Percentiles rank a stretch among this genome's conserved stretches.
Evolutionary conservation across 2,888 invertebrate species (phyloP).

Genomic region (Drosophila acutilabella): DNA sequence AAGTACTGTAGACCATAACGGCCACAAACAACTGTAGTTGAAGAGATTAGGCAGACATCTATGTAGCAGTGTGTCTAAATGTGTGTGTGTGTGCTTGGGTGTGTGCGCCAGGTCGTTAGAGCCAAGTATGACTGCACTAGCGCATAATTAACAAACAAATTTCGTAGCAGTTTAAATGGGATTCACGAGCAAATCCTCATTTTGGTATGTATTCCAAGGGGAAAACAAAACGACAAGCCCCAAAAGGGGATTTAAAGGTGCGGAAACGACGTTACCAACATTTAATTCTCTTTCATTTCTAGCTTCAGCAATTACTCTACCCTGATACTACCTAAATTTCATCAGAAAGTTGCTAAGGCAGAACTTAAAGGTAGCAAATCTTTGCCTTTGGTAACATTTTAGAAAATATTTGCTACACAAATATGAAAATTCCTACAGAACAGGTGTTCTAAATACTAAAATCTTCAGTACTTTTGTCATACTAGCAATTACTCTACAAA

Average conservation of each 20-base stretch:
- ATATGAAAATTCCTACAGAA: no score
- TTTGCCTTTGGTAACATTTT: no score
- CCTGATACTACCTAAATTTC: no score
- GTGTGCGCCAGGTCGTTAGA: slow-evolving; percentile 32
- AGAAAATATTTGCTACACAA: no score
- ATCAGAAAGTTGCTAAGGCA: no score
- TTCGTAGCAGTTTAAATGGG: slow-evolving; percentile 42
- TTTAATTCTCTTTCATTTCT: not conserved
- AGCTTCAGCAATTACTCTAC: no score
- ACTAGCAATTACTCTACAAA: no score
- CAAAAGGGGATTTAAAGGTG: not conserved
- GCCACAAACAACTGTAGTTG: slow-evolving; percentile 24
- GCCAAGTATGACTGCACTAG: slow-evolving; percentile 15
- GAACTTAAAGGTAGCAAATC: no score
- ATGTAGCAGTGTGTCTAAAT: not conserved
- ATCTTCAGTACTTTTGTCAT: no score
- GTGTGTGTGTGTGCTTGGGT: slow-evolving; percentile 5
- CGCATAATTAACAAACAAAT: slow-evolving; percentile 41
- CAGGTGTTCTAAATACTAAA: no score
- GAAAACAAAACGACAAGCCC: not conserved
- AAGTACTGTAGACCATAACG: slow-evolving; percentile 32
- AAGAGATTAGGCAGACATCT: slow-evolving; percentile 22
- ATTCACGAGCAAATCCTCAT: slow-evolving; percentile 7
- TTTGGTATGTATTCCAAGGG: not conserved
- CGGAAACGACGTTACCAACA: not conserved